Evolutionary conservation across 2,113 vertebrate species (phyloP).

Genomic region (Tautogolabrus adspersus): DNA sequence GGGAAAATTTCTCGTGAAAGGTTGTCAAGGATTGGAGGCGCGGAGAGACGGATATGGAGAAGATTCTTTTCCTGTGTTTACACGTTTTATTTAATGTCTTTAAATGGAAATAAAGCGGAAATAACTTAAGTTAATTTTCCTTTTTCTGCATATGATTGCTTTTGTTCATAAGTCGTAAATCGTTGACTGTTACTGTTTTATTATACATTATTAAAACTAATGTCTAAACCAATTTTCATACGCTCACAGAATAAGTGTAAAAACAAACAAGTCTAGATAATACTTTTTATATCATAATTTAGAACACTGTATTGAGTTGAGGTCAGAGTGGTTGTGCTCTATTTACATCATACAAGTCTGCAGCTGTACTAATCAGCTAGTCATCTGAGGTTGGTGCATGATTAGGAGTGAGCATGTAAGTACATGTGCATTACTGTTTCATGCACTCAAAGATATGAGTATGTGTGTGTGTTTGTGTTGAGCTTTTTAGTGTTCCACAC

Average conservation of each 20-base stretch:
- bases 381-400: slow-evolving; percentile 28
- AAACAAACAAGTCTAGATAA: background rate
- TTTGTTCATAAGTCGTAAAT: no score
- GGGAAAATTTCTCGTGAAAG: slow-evolving; percentile 36
- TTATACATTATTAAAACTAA: no score
- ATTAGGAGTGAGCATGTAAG: slow-evolving; percentile 31
- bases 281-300: no score
- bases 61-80: slow-evolving; percentile 52
- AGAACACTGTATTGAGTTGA: background rate
- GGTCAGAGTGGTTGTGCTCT: slow-evolving; percentile 34
- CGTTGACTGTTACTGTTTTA: no score
- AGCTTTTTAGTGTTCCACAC: slow-evolving; percentile 42
- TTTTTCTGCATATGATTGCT: no score
- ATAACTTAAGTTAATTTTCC: background rate
- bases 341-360: slow-evolving; percentile 30
- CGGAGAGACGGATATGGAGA: slow-evolving; percentile 44
- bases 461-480: slow-evolving; percentile 6
- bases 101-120: slow-evolving; percentile 1
- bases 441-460: slow-evolving; percentile 17
- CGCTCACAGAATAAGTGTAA: background rate
- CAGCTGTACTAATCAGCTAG: slow-evolving; percentile 41
- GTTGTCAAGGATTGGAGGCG: slow-evolving; percentile 58
- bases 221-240: no score
- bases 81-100: slow-evolving; percentile 20
- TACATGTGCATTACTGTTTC: slow-evolving; percentile 42